These are phyloP conservation scores for Sialia sialis DNA, from an alignment of 2,113 vertebrate genomes.

Conservation along the genomic window DNA sequence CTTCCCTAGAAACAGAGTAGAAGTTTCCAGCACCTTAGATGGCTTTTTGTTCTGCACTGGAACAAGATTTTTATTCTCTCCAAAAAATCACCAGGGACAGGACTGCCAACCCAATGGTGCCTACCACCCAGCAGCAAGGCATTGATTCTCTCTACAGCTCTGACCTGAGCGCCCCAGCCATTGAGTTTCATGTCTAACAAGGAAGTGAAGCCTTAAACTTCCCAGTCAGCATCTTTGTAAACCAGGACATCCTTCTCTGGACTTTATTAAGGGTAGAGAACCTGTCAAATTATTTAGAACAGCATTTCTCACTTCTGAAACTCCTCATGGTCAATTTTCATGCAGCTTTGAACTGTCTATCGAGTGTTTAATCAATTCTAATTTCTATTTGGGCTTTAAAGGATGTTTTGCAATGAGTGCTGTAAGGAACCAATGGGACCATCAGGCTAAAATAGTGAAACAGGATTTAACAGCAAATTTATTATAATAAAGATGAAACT, in stretches of 20 bases:
- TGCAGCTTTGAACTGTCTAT: background rate
- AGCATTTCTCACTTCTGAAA: background rate
- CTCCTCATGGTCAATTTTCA: background rate
- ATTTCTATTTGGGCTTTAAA: background rate
- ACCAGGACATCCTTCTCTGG: background rate
- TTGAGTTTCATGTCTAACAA: background rate
- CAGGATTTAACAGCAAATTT: background rate
- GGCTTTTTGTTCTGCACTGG: background rate
- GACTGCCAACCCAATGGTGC: rapidly evolving
- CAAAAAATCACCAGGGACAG: background rate
- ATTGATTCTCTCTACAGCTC: background rate
- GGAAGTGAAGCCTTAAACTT: background rate
- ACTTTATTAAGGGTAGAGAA: background rate
- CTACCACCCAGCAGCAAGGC: background rate
- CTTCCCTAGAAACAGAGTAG: background rate
- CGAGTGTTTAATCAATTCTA: background rate
- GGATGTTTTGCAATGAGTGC: background rate
- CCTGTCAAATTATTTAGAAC: background rate
- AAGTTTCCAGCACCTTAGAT: background rate
- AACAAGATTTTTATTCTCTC: background rate
- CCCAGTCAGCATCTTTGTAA: background rate
- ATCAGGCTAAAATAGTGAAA: background rate
- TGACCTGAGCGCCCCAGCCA: background rate
- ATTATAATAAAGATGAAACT: background rate
- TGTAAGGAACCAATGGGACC: background rate